Percentiles rank a stretch among this genome's conserved stretches.
These are phyloP conservation scores for Poecilia velifera DNA, from an alignment of 2,797 vertebrate genomes.

Conservation along the genomic window DNA sequence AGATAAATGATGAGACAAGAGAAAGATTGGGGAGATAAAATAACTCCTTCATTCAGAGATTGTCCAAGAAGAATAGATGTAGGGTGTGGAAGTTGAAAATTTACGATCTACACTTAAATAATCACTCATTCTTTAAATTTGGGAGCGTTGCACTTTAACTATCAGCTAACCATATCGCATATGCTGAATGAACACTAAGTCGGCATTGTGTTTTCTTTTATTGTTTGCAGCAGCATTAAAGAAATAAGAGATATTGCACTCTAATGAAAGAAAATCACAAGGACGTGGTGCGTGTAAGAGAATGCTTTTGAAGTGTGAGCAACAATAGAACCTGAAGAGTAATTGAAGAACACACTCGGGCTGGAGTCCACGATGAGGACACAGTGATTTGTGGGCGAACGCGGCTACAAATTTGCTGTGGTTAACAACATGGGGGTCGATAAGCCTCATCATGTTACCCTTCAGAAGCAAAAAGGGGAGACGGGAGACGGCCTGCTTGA, in stretches of 20 bases:
- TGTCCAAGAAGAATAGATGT: constrained; percentile 57
- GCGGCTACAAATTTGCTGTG: constrained; percentile 75
- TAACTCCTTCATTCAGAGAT: constrained; percentile 66
- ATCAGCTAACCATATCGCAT: neutral
- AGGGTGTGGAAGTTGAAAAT: constrained; percentile 50
- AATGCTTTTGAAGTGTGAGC: constrained; percentile 22
- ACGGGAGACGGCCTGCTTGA: constrained; percentile 59
- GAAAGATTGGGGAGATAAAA: constrained; percentile 71
- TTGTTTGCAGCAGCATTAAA: neutral
- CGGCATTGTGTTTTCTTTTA: constrained; percentile 7
- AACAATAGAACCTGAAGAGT: constrained; percentile 36
- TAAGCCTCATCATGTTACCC: constrained; percentile 78
- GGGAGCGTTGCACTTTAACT: neutral
- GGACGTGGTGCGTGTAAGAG: neutral
- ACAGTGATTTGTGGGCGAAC: constrained; percentile 57
- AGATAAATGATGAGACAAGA: constrained; percentile 69
- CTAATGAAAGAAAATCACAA: neutral
- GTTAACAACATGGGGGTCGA: constrained; percentile 75
- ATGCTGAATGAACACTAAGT: neutral
- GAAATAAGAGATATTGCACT: neutral
- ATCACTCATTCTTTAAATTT: constrained; percentile 38
- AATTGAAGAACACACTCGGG: constrained; percentile 45
- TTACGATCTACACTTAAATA: constrained; percentile 44
- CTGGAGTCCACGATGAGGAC: constrained; percentile 39
- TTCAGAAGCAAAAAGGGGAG: constrained; percentile 75